Base-by-base conservation (phyloP, 2,797 vertebrate species). In the Periparus ater region DNA sequence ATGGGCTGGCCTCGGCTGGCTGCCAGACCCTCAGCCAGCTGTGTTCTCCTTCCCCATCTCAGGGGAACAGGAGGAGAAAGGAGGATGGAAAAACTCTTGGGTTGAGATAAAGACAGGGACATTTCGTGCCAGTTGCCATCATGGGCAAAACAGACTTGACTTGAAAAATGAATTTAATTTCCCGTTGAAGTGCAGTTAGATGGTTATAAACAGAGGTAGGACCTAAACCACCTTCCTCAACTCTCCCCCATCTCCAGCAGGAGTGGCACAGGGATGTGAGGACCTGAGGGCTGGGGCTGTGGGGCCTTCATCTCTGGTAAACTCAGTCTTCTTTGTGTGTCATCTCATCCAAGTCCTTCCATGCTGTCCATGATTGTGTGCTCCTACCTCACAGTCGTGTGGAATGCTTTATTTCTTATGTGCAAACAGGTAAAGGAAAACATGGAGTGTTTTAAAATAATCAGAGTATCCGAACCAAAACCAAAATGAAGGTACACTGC, bases 141-240 rank as follows among this genome's bases (percentile, higher is more conserved):
- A 10, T 0, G 3, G 34, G 9, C 23, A 80, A 66, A 85, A 55
- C n/a, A 34, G n/a, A 20, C 8, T 30, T 40, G 17, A n/a, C 29
- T 65, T 53, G 54, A 55, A 57, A 47, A 88, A 58, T 51, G 3
- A 42, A 29, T 86, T 68, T 44, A 11, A 30, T 62, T 85, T 44
- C 34, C 36, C 66, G 0, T 2, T 54, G 38, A 58, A 68, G 27
- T 44, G 36, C 42, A 79, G 7, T n/a, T 44, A 30, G 23, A 20
- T 30, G 44, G 17, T 57, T 77, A 61, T 47, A 79, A 88, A 32
- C 29, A 50, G 63, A 75, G 36, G 32, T 13, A 26, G 50, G 55
- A 53, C 30, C 15, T n/a, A 19, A 82, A 60, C 1, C 23, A 10
- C 5, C 19, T 57, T 42, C 16, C 30, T 29, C 5, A 4, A 0